Evolutionary conservation across 2,113 vertebrate genomes (phyloP).

Genomic region (Vulpes vulpes): DNA sequence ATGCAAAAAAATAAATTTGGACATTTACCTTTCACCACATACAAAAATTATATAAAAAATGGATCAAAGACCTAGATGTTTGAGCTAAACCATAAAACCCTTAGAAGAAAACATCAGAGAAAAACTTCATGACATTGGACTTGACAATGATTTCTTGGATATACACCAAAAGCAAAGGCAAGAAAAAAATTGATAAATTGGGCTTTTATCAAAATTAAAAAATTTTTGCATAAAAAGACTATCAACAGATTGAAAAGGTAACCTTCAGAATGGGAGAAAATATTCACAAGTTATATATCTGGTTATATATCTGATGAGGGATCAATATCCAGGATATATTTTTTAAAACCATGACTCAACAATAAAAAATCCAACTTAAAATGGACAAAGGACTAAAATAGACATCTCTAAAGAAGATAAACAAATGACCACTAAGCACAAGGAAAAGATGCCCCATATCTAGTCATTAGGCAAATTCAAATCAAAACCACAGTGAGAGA

Average conservation of each 20-base stretch:
- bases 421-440: neutral
- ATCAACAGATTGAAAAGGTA: neutral
- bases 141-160: neutral
- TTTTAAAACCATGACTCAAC: neutral
- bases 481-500: neutral
- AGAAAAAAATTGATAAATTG: neutral
- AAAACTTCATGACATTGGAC: neutral
- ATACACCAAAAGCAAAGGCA: neutral
- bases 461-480: conserved; percentile 11
- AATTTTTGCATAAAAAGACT: neutral
- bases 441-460: neutral
- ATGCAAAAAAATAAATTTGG: neutral
- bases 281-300: neutral
- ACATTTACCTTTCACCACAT: neutral
- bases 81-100: neutral
- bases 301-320: neutral
- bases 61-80: neutral
- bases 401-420: neutral
- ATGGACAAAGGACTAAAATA: neutral
- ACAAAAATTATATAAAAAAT: neutral
- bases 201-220: conserved; percentile 14
- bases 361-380: neutral
- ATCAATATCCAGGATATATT: neutral
- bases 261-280: neutral
- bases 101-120: neutral